Base-by-base conservation (phyloP, 1,140 invertebrate genomes). In the Aphis craccivora region DNA sequence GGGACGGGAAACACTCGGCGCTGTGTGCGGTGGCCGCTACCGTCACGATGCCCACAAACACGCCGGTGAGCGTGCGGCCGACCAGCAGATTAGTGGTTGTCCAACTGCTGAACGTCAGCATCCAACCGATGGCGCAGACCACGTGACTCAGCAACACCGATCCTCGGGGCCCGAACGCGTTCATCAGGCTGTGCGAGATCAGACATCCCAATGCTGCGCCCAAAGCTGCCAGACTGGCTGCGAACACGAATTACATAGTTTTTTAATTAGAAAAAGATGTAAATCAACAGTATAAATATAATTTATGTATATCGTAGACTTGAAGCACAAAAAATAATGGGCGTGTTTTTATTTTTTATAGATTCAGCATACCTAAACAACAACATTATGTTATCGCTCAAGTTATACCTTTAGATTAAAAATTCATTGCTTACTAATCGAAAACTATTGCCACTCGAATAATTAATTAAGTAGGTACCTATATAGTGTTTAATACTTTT, bases 161-260 rank as follows among this genome's bases (percentile, higher is more conserved):
- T 95, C 94, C 67, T 95, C 96, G 97, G 22, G 97, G 94, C 2
- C 97, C 97, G 94, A 96, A 96, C 94, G 95, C 95, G 94, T 97
- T 97, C 95, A 97, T 96, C 45, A 96, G 93, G 91, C 96, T 96
- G 11, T 96, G 96, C 43, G 95, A 95, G 35, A 96, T 92, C 0
- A 96, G 93, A 1, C 96, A 95, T 53, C 96, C 96, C 51, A 96
- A 93, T 4, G 96, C 96, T 4, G 96, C 94, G 0, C 95, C 95
- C 94, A 97, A 95, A 60, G 96, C 95, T 8, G 96, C 95, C 60
- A 96, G 95, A 95, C 96, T 96, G 43, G 96, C 96, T 96, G 91
- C 2, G 43, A 93, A 76, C 76, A 84, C 8, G 23, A 76, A 35
- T 18, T 18, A n/a, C 20, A 14, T n/a, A n/a, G 3, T 18, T 2